These are phyloP conservation scores for Hycleus cichorii DNA, from an alignment of 1,140 invertebrate species.

Conservation along the genomic window DNA sequence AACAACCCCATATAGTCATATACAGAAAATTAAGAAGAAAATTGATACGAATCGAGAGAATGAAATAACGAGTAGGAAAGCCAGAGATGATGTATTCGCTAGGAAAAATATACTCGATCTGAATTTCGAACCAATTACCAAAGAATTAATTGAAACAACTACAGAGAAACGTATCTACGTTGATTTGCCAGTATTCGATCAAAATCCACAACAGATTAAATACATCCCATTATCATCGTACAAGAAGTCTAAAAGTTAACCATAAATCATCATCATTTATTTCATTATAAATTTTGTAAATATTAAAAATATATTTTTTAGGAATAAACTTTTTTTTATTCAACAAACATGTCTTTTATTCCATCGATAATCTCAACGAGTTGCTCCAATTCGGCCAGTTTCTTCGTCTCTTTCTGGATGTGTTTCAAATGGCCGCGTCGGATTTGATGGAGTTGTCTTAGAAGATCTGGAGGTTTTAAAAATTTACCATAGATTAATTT, in stretches of 20 bases:
- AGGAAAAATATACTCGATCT: constrained; percentile 6
- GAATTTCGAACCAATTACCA: constrained; percentile 9
- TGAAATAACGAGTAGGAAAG: constrained; percentile 12
- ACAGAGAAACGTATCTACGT: constrained; percentile 31
- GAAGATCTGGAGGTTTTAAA: constrained; percentile 3
- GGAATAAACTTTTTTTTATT: constrained; percentile 1
- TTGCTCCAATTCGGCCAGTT: constrained; percentile 41
- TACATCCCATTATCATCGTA: constrained; percentile 31
- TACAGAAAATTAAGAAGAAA: constrained; percentile 31
- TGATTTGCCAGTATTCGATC: constrained; percentile 37
- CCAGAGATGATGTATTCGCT: constrained; percentile 14
- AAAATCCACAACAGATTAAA: constrained; percentile 25
- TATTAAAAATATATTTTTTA: constrained; percentile 3
- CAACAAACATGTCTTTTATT: not conserved
- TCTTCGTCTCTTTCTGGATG: constrained; percentile 40
- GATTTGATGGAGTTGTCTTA: constrained; percentile 39
- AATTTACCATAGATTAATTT: not conserved
- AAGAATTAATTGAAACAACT: constrained; percentile 2
- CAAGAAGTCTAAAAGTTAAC: no score
- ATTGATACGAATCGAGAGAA: not conserved
- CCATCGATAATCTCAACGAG: constrained; percentile 22
- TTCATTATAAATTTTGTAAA: constrained; percentile 15
- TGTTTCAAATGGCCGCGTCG: constrained; percentile 43
- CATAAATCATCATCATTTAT: constrained; percentile 2
- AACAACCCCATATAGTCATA: constrained; percentile 28